Evolutionary conservation across 2,113 vertebrate species (phyloP).

Genomic region (human): DNA sequence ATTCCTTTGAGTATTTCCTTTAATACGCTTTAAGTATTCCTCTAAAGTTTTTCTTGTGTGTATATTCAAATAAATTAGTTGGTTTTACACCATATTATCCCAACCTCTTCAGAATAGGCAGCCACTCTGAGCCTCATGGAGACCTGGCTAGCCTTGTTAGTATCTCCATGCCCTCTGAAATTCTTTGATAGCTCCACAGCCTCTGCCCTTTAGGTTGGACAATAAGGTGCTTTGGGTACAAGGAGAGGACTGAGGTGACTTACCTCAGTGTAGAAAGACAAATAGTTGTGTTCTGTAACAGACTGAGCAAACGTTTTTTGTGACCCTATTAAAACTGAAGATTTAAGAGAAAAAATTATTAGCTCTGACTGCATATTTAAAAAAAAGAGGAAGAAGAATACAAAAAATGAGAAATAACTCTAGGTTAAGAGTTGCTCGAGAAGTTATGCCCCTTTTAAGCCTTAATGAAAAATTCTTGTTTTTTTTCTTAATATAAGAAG

Average conservation of each 20-base stretch:
- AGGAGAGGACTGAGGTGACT: constrained; percentile 21
- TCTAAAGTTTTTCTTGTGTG: neutral
- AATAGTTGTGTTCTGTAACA: constrained; percentile 34
- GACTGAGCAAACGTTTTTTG: constrained; percentile 34
- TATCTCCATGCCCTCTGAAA: neutral
- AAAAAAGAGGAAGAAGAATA: constrained; percentile 16
- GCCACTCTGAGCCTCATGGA: neutral
- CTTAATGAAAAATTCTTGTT: constrained; percentile 47
- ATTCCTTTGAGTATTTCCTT: neutral
- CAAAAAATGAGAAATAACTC: constrained; percentile 52
- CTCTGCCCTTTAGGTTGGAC: constrained; percentile 41
- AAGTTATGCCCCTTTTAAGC: constrained; percentile 54
- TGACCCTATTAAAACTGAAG: constrained; percentile 63
- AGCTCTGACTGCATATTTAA: constrained; percentile 34
- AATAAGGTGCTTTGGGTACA: constrained; percentile 18
- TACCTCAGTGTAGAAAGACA: constrained; percentile 22
- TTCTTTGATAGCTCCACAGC: neutral
- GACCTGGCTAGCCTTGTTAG: neutral
- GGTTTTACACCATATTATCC: constrained; percentile 39
- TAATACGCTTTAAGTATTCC: neutral
- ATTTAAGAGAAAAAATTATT: constrained; percentile 64
- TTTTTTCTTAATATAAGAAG: constrained; percentile 39
- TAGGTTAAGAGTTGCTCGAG: constrained; percentile 60
- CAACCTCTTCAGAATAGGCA: neutral
- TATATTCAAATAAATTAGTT: constrained; percentile 15